Evolutionary conservation across 2,113 vertebrate species (phyloP), one percentile per base, ranked within the genome.

Genomic region (Labeo catla): DNA sequence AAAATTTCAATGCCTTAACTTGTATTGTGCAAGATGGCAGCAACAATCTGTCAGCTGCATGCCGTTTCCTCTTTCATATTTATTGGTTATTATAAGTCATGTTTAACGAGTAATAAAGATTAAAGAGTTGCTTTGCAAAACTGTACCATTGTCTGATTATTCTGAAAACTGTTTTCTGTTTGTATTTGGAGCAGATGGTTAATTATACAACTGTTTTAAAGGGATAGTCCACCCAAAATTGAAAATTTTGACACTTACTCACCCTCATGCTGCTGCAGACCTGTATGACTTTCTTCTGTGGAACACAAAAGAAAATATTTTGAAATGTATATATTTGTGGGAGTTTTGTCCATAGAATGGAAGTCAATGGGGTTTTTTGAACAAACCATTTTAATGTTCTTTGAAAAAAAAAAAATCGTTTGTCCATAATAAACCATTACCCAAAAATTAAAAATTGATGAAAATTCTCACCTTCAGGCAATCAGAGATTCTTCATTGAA

Each of bases 1-100:
- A 78, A 49, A 70, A 13, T 70, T 82, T 68, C 3, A 39, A 84
- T 57, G 86, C 86, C 86, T 88, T 85, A 72, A 50, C 61, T 43
- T 39, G 65, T n/a, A 21, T 63, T 61, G 70, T 81, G n/a, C 66
- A 72, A 45, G 52, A 66, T 70, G 78, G 57, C 78, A 23, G 61
- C 50, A 68, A 21, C 50, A 16, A 76, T 84, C 70, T 85, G 87
- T 82, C 84, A n/a, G 61, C n/a, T 82, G 87, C 87, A 85, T 88
- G 87, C 49, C 2, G 21, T 76, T 76, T 52, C 66, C 72, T 81
- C 80, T 66, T 63, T 80, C 61, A 39, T 82, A 70, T 70, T 82
- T 82, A 81, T 73, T 85, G 77, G 54, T 21, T 74, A 52, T 49
- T 80, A 39, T 28, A 66, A 63, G 54, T 85, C 83, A 50, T 61